Conservation (phyloP, 1,140 invertebrate species). For the Cotesia typhae region DNA sequence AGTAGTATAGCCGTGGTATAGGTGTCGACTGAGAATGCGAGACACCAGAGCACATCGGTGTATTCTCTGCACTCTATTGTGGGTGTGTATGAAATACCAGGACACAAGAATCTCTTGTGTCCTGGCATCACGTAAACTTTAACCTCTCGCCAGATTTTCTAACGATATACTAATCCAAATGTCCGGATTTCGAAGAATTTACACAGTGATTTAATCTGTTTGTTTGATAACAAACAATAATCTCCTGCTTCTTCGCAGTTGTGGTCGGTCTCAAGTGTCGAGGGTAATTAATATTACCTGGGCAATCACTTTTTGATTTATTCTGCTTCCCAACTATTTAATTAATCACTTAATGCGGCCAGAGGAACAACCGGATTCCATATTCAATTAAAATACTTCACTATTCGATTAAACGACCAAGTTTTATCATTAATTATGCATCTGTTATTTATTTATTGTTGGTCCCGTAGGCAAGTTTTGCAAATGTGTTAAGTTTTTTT, state of each 20-base stretch:
- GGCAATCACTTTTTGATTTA: too few relatives aligned
- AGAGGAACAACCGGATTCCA: too few relatives aligned
- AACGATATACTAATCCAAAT: slow-evolving; percentile 34
- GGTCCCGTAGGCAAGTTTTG: too few relatives aligned
- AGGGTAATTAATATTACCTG: too few relatives aligned
- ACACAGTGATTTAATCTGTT: slow-evolving; percentile 18
- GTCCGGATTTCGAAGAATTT: slow-evolving; percentile 24
- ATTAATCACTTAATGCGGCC: too few relatives aligned
- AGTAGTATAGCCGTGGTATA: too few relatives aligned
- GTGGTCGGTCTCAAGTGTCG: background rate
- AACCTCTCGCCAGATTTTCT: slow-evolving; percentile 23
- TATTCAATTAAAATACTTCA: too few relatives aligned
- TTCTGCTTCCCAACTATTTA: too few relatives aligned
- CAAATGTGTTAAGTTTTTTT: too few relatives aligned
- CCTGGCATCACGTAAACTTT: slow-evolving; percentile 15
- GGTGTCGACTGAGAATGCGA: background rate
- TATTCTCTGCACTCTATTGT: slow-evolving; percentile 6
- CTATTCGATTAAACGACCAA: too few relatives aligned
- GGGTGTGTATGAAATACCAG: background rate
- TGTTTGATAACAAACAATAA: background rate
- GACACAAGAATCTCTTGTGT: slow-evolving; percentile 25
- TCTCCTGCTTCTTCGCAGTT: background rate
- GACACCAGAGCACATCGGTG: background rate
- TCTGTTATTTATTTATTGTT: too few relatives aligned
- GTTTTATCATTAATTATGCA: too few relatives aligned